Evolutionary conservation across 2,797 vertebrate species (phyloP).

Genomic region (Sardinella longiceps): DNA sequence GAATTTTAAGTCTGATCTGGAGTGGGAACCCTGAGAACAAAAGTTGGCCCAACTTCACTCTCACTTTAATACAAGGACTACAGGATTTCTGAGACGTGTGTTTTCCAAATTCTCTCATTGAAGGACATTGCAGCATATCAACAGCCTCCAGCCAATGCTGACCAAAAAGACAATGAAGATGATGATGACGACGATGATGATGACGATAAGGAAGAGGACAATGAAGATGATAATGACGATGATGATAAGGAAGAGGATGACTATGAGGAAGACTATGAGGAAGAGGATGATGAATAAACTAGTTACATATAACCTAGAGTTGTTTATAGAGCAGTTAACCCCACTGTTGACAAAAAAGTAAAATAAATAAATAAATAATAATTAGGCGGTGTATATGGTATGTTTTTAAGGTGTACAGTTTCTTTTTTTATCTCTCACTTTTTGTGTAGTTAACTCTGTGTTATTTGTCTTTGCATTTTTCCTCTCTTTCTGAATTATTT

Average conservation of each 20-base stretch:
- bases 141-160: too few relatives aligned
- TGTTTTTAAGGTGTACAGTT: constrained; percentile 98
- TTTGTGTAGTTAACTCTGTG: constrained; percentile 98
- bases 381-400: constrained; percentile 91
- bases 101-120: neutral
- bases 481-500: constrained; percentile 48
- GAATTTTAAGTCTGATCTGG: too few relatives aligned
- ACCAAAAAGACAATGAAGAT: too few relatives aligned
- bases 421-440: constrained; percentile 76
- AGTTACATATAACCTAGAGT: constrained; percentile 78
- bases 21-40: too few relatives aligned
- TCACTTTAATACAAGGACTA: neutral
- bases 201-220: too few relatives aligned
- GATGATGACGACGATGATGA: constrained; percentile 92
- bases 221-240: too few relatives aligned
- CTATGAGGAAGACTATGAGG: constrained; percentile 83
- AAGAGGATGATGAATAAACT: constrained; percentile 92
- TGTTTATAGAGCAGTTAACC: constrained; percentile 97
- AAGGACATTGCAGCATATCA: too few relatives aligned
- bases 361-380: constrained; percentile 77
- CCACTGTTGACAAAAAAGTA: constrained; percentile 72
- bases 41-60: too few relatives aligned
- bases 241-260: too few relatives aligned
- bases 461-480: constrained; percentile 73
- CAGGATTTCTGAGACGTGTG: neutral